phyloP scores from a whole-genome alignment of 1,140 invertebrate species.

The Drosophila rhopaloa region DNA sequence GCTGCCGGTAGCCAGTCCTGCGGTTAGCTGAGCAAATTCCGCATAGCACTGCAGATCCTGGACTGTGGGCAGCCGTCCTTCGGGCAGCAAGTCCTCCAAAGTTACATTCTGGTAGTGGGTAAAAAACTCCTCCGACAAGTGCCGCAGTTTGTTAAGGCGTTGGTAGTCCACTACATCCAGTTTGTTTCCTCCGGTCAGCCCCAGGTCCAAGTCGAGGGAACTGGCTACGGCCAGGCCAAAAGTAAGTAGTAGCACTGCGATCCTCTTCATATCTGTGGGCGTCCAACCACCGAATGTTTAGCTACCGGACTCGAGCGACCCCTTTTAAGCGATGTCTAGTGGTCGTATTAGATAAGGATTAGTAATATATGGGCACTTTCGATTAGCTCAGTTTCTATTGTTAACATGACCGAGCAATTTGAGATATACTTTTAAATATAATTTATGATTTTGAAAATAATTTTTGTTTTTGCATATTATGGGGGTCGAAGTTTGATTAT shows the following conservation, averaged over 20 bases:
- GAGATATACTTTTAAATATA: not conserved
- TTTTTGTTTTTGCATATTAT: slow-evolving; percentile 24
- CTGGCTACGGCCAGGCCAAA: slow-evolving; percentile 22
- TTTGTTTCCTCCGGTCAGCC: not conserved
- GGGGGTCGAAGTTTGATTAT: slow-evolving; percentile 10
- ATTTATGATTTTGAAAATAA: slow-evolving; percentile 9
- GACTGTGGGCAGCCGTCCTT: slow-evolving; percentile 19
- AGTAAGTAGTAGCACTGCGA: slow-evolving; percentile 15
- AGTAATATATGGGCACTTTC: slow-evolving; percentile 29
- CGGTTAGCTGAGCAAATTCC: slow-evolving; percentile 32
- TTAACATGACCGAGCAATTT: slow-evolving; percentile 16
- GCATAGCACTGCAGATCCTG: slow-evolving; percentile 58
- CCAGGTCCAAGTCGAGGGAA: not conserved
- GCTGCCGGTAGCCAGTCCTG: slow-evolving; percentile 13
- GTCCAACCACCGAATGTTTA: slow-evolving; percentile 10
- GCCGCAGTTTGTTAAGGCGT: slow-evolving; percentile 21
- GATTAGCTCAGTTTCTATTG: slow-evolving; percentile 8
- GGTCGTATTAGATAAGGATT: slow-evolving; percentile 36
- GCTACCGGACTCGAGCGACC: slow-evolving; percentile 6
- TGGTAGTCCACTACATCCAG: slow-evolving; percentile 37
- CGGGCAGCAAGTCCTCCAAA: slow-evolving; percentile 24
- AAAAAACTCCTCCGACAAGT: slow-evolving; percentile 38
- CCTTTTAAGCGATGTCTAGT: slow-evolving; percentile 42
- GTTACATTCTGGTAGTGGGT: slow-evolving; percentile 38
- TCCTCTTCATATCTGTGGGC: slow-evolving; percentile 20